Evolutionary conservation across 2,797 vertebrate genomes (phyloP), one percentile per base, ranked within the genome.

Genomic region (Chlorospingus flavigularis): DNA sequence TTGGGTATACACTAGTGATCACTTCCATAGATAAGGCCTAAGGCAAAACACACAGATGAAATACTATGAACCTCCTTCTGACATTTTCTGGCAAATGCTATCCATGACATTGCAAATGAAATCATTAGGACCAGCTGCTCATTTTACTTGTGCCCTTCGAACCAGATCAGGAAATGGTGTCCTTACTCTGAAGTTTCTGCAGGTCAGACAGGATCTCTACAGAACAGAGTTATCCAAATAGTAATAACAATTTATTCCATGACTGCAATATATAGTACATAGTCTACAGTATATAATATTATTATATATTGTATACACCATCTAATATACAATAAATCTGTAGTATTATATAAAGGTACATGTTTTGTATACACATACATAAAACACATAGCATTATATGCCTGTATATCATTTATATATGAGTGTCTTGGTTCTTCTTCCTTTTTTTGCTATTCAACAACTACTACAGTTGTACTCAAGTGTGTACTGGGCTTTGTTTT

Each of bases 51-150:
- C 45, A 80, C 78, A 94, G 73, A 96, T 93, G 23, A 95, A 96
- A 82, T 86, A 51, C 87, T 70, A 7, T 67, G 28, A 75, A 62
- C 82, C 55, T 94, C 92, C 67, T 40, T 74, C 47, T 95, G 92
- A 96, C 65, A 81, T 95, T 94, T 97, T 79, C 92, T 96, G 80
- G 66, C 4, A 28, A 95, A 87, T 73, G 37, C 53, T 88, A 21
- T 68, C 57, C 73, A 87, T 91, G 60, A 96, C 94, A 96, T 90
- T 92, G 61, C 78, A 95, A 95, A 96, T 91, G 88, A 93, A 96
- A 87, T 78, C 81, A 72, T 71, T 25, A 60, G 76, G 79, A 92
- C 68, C 58, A 95, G 78, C 78, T 96, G 75, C 70, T 94, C 76
- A 81, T 70, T 94, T 96, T 92, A 80, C 71, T 66, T 77, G 35